These are phyloP conservation scores for Onychomys torridus DNA, from an alignment of 2,797 vertebrate species.

Conservation along the genomic window DNA sequence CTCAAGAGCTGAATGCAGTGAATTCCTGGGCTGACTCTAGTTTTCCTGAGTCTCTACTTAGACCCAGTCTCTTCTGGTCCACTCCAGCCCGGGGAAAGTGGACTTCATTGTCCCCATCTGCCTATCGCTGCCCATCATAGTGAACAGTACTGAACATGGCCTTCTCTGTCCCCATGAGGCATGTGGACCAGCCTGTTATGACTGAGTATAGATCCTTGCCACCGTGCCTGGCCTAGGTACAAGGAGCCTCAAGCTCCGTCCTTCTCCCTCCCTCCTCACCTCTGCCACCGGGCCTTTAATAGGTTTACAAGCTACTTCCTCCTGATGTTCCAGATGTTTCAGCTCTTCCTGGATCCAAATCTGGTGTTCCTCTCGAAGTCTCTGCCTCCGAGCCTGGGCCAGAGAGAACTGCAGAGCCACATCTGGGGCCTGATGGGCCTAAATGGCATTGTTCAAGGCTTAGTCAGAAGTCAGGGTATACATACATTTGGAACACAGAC, in stretches of 20 bases:
- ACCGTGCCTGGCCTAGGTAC: neutral
- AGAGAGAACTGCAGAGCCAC: constrained; percentile 86
- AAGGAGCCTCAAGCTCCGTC: neutral
- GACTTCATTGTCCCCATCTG: neutral
- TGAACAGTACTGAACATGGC: neutral
- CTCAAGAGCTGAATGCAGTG: neutral
- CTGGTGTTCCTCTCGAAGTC: constrained; percentile 88
- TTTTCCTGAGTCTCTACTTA: constrained; percentile 11
- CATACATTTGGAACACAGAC: neutral
- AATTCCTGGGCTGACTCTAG: constrained; percentile 3
- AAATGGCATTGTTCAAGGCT: neutral
- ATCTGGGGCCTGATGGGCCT: constrained; percentile 35
- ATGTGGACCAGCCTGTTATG: neutral
- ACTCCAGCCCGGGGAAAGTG: neutral
- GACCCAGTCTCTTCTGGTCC: neutral
- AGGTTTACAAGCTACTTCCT: constrained; percentile 81
- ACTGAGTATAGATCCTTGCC: neutral
- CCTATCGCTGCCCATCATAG: neutral
- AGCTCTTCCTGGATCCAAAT: constrained; percentile 89
- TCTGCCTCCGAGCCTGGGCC: constrained; percentile 89
- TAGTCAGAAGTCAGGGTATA: neutral
- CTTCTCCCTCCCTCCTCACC: constrained; percentile 46
- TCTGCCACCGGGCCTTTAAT: constrained; percentile 67
- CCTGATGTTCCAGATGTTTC: constrained; percentile 88
- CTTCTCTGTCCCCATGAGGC: neutral